Base-by-base conservation (phyloP, 2,113 vertebrate species). In the Deroptyus accipitrinus region DNA sequence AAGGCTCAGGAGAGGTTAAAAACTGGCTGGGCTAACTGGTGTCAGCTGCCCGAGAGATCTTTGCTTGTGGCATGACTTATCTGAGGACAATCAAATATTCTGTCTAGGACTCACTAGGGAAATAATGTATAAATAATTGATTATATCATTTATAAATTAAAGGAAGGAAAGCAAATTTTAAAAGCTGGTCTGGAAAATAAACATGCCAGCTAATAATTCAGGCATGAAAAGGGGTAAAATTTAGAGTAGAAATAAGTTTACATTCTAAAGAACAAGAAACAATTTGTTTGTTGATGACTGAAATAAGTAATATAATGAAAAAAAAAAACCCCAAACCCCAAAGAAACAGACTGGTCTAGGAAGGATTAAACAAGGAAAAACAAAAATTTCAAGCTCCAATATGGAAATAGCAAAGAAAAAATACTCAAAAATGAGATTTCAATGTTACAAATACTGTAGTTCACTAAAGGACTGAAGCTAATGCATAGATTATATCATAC, bases 131-230 rank as follows among this genome's bases (percentile, higher is more conserved):
- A 95, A 95, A 97, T 97, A 98, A 97, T 97, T 95, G 81, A 97
- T 97, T 90, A 85, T 92, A 95, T 95, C 5, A 95, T 97, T 97
- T 98, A 97, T 96, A 97, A 97, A 98, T 97, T 97, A 95, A 92
- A 84, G 83, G 83, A 96, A 94, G 79, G 72, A 95, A 96, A 97
- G 96, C 69, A 97, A 97, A 97, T 88, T 97, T 92, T 48, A 96
- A 98, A 97, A 97, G 94, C 93, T 83, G 48, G 49, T 86, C 96
- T 91, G 81, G 55, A 95, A 97, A 96, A 96, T 66, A 93, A 95
- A 90, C 76, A 75, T 83, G 86, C 86, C 93, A 95, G 83, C 87
- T 96, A 95, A 96, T 78, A 97, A 96, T 77, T 97, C 87, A 62
- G 46, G 54, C 33, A 1, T 52, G 86, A 83, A 94, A 94, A 81